A percentile compares a stretch with the other conserved stretches of the same genome.
These are phyloP conservation scores for Albula goreensis DNA, from an alignment of 2,113 vertebrate species.

Conservation along the genomic window DNA sequence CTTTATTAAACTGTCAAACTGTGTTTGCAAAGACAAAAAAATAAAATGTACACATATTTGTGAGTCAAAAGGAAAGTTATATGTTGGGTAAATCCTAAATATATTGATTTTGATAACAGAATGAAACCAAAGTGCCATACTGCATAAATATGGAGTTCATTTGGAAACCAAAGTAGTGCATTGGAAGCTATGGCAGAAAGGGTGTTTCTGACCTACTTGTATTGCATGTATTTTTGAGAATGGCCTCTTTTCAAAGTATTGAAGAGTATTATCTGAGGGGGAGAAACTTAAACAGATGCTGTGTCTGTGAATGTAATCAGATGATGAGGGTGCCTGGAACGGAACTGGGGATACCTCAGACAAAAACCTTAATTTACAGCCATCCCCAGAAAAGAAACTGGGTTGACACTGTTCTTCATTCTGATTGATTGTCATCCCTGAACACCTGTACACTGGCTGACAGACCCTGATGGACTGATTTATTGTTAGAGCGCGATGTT, in stretches of 20 bases:
- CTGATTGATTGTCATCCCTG: constrained; percentile 5
- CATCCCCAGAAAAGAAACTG: neutral
- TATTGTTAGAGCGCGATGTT: neutral
- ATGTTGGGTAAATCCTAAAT: too few relatives aligned
- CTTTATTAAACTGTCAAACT: too few relatives aligned
- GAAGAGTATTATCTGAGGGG: neutral
- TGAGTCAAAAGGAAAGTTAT: too few relatives aligned
- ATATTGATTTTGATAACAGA: too few relatives aligned
- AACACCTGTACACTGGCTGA: constrained; percentile 8
- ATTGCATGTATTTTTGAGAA: too few relatives aligned
- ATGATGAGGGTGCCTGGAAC: neutral
- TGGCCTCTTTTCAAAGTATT: neutral
- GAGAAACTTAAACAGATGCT: neutral
- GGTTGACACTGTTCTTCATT: neutral
- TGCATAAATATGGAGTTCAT: too few relatives aligned
- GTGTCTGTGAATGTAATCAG: neutral
- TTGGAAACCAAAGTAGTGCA: too few relatives aligned
- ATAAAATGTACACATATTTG: too few relatives aligned
- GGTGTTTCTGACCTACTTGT: too few relatives aligned
- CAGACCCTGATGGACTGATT: constrained; percentile 11
- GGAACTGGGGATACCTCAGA: neutral
- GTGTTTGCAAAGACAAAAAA: too few relatives aligned
- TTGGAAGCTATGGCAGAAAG: too few relatives aligned
- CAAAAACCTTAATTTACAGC: neutral
- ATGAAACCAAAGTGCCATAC: too few relatives aligned